Conservation (phyloP, 2,113 vertebrate species). For the Hippolais icterina region DNA sequence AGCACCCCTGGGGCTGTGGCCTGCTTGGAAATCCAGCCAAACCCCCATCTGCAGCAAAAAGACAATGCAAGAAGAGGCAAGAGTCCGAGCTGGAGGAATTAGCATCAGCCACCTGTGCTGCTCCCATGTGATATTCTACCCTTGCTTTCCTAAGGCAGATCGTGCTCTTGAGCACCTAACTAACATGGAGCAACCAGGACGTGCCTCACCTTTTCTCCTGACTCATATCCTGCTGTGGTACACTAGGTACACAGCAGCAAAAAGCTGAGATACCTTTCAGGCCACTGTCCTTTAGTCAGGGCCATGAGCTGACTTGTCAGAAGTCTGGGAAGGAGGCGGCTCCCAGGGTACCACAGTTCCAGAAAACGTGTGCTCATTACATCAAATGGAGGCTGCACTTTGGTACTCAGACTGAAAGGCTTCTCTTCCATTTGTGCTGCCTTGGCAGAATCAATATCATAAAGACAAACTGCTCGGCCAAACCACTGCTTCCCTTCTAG, state of each 20-base stretch:
- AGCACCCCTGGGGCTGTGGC: not conserved
- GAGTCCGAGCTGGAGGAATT: not conserved
- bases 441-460: constrained; percentile 3
- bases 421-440: not conserved
- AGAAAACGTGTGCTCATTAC: accelerated
- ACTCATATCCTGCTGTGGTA: not conserved
- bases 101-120: not conserved
- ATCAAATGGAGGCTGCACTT: not conserved
- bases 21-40: not conserved
- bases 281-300: not conserved
- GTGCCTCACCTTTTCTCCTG: not conserved
- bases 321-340: not conserved
- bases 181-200: not conserved
- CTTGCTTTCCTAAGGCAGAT: not conserved
- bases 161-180: not conserved
- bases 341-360: not conserved
- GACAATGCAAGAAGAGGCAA: not conserved
- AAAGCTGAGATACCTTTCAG: not conserved
- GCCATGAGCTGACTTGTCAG: not conserved
- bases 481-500: not conserved
- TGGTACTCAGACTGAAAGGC: not conserved
- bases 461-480: not conserved
- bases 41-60: not conserved
- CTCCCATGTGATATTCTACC: not conserved
- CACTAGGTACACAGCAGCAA: not conserved